phyloP scores from a whole-genome alignment of 2,113 vertebrate genomes.

The Pelobates fuscus region DNA sequence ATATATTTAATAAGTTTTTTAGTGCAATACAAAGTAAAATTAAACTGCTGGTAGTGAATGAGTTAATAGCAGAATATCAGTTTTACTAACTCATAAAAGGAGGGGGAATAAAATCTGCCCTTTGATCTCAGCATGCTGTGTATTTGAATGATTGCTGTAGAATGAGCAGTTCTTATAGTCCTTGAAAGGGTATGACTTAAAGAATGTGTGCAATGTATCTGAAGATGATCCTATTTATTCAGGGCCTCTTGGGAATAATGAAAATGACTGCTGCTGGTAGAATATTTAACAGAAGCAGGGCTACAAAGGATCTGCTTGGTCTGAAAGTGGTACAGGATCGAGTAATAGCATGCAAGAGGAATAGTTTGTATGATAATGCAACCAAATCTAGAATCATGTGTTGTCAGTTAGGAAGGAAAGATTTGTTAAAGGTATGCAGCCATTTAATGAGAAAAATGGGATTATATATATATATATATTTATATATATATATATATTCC shows the following conservation, averaged over 20 bases:
- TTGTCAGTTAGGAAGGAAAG: background rate
- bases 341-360: conserved; percentile 7
- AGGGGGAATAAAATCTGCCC: no score
- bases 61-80: no score
- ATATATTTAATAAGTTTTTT: no score
- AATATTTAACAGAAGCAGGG: conserved; percentile 21
- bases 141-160: background rate
- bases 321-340: conserved; percentile 29
- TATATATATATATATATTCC: no score
- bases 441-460: background rate
- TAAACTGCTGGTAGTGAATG: no score
- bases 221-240: conserved; percentile 10
- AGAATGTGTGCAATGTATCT: background rate
- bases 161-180: background rate
- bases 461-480: no score
- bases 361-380: background rate
- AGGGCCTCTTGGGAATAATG: background rate
- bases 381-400: background rate
- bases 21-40: no score
- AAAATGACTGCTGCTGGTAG: background rate
- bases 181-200: background rate
- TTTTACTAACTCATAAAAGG: no score
- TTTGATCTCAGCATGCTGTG: no score
- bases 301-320: conserved; percentile 14
- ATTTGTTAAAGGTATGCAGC: background rate